Base-by-base conservation (phyloP, 2,888 invertebrate species). In the Antheraea assamensis region DNA sequence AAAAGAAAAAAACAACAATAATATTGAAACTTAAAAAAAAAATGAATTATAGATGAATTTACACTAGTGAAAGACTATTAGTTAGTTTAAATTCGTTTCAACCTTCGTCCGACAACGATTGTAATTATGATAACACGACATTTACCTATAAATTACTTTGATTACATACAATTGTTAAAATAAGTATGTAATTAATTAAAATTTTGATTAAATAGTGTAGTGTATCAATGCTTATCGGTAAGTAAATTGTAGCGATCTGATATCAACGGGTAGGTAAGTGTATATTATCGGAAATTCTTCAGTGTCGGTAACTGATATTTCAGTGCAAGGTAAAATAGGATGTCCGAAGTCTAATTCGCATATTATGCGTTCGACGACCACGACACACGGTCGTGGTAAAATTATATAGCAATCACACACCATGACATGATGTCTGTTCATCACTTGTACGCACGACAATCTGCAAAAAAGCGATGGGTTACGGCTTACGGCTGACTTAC, bases 91-190 rank as follows among this genome's bases (percentile, higher is more conserved):
- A 27, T 64, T 15, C 27, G 15, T 17, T 30, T 64, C 15, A 64
- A 27, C 61, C 61, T 30, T 64, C 61, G 27, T 64, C 13, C 27
- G 30, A 64, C 19, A 64, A 17, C 4, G 61, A 64, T 64, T 17
- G 21, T 64, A 64, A 64, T 64, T 64, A 64, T 27, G 61, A 61
- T 61, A 61, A 61, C 27, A 10, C 13, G 15, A 15, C 61, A 27
- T 61, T 61, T 27, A 61, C 13, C 61, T 61, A 61, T 61, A 61
- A 61, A 61, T 61, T 61, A 61, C 61, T 61, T 10, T 7, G 61
- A 64, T 64, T 64, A 64, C 61, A 64, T 64, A 30, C 27, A 30
- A 64, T 30, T 64, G 61, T 64, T 30, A 30, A 64, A 64, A 64
- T 64, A 64, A 30, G 17, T 64, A 64, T 17, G 30, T 64, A 64